Evolutionary conservation across 2,888 invertebrate species (phyloP), one percentile per base, ranked within the genome.

Genomic region (Trachelus iudaicus): DNA sequence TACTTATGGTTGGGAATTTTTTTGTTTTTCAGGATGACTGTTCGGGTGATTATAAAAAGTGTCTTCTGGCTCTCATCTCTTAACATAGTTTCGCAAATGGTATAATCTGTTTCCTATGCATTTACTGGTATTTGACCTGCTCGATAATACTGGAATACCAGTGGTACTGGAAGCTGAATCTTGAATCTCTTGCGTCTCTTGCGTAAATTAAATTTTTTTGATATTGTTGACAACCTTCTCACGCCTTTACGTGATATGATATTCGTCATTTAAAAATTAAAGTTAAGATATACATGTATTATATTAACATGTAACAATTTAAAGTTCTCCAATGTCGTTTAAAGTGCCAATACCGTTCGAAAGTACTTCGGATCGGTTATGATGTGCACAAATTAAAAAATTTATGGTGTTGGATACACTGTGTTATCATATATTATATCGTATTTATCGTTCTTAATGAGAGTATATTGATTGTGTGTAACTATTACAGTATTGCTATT

Each of bases 11-110:
- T 30, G 31, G 33, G 4, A 11, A 31, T 80, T 80, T 83, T 81
- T 82, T 89, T 86, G 87, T 86, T 83, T 95, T 88, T 88, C 92
- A 96, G 96, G 95, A 94, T 37, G 97, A 97, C 87, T 96, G 96
- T 83, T 96, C 96, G 75, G 97, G 97, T 37, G 95, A 97, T 90
- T 97, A 97, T 93, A 97, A 96, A 91, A 96, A 96, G 89, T 95
- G 96, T 83, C 92, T 98, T 69, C 92, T 97, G 75, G 96, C 96
- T 69, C 92, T 97, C 1, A 93, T 96, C 79, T 84, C 89, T 3
- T 90, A 87, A 87, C 77, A 9, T 23, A 2, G 56, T 56, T 23
- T 23, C 2, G 9, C 9, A 23, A 56, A 56, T 56, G 9, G 23
- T 23, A 23, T 56, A 56, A 56, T 23, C 23, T 56, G 23, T 23